Conservation (phyloP, 2,888 invertebrate genomes). For the Ctenicera cuprea region DNA sequence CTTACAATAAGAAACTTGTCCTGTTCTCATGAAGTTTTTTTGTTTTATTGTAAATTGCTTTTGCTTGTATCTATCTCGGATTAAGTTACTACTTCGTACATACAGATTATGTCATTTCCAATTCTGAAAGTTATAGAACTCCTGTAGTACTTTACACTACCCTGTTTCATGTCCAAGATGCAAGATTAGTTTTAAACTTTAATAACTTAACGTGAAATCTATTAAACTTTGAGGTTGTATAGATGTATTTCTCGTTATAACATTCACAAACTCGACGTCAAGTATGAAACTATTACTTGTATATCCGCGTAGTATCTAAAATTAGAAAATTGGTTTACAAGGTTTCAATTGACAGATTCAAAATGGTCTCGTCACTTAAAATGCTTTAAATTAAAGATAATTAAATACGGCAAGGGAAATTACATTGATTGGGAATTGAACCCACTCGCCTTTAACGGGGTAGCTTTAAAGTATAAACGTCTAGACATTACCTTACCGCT, state of each 20-base stretch:
- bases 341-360: no score
- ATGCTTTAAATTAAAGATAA: no score
- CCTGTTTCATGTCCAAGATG: not conserved
- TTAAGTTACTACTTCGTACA: conserved; percentile 39
- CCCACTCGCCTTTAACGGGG: no score
- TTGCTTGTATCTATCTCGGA: conserved; percentile 45
- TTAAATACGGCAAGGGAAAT: no score
- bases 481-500: no score
- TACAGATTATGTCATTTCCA: conserved; percentile 28
- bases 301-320: no score
- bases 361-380: no score
- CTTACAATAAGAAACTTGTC: conserved; percentile 59
- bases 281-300: no score
- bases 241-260: not conserved
- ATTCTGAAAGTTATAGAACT: conserved; percentile 15
- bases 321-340: no score
- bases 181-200: conserved; percentile 5
- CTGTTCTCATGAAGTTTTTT: conserved; percentile 55
- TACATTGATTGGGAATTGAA: no score
- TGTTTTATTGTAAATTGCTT: conserved; percentile 53
- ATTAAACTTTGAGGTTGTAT: not conserved
- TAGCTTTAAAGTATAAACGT: no score
- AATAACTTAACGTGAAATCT: not conserved
- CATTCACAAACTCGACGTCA: not conserved
- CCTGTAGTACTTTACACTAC: not conserved